Evolutionary conservation across 1,140 invertebrate species (phyloP).

Genomic region (Pseudomyrmex sp.): DNA sequence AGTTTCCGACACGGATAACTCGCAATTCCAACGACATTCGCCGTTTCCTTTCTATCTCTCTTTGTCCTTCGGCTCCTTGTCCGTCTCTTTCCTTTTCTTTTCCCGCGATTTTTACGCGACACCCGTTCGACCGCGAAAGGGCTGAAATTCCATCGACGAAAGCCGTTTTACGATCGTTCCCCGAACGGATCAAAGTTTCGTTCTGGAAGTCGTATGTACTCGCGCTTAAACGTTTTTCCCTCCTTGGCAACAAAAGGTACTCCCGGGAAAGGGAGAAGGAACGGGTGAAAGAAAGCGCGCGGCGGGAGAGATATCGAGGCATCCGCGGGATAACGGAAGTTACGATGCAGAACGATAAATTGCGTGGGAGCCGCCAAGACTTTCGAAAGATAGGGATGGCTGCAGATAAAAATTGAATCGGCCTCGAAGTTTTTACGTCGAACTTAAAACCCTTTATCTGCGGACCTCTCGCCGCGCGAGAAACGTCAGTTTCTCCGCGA

Average conservation of each 20-base stretch:
- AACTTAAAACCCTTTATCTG: conserved; percentile 30
- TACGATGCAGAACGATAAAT: conserved; percentile 56
- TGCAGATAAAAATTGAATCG: conserved; percentile 60
- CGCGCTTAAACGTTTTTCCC: conserved; percentile 50
- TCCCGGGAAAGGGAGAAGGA: conserved; percentile 14
- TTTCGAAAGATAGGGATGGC: conserved; percentile 5
- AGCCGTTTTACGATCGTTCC: conserved; percentile 50
- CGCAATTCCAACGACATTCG: conserved; percentile 42
- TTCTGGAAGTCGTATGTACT: conserved; percentile 31
- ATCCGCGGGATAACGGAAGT: conserved; percentile 53
- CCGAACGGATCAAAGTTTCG: conserved; percentile 65
- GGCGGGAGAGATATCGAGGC: conserved; percentile 14
- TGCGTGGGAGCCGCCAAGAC: neutral
- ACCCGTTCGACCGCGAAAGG: conserved; percentile 34
- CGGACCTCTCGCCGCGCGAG: neutral
- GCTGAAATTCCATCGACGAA: conserved; percentile 59
- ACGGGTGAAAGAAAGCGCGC: neutral
- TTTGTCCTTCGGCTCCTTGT: neutral
- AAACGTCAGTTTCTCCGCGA: neutral
- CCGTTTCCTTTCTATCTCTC: conserved; percentile 7
- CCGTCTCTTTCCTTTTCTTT: neutral
- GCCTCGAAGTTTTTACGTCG: conserved; percentile 13
- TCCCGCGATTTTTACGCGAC: conserved; percentile 25
- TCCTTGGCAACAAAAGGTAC: conserved; percentile 50
- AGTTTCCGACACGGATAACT: conserved; percentile 54